Base-by-base conservation (phyloP, 1,140 invertebrate species). In the Charaxes varanes region DNA sequence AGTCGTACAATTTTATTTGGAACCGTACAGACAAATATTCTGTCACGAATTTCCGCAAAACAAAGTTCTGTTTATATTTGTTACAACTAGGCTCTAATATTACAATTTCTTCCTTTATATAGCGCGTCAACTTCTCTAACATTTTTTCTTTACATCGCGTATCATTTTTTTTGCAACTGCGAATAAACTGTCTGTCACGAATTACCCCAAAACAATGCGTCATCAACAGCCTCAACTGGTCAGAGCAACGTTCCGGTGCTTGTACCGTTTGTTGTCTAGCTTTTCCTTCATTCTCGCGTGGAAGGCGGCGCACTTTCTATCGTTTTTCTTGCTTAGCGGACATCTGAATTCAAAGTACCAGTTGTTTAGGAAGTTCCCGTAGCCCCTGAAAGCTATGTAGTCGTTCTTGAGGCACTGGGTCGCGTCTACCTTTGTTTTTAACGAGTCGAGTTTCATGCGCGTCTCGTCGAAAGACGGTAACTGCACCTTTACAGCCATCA, bases 311-410 rank as follows among this genome's bases (percentile, higher is more conserved):
- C 70, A 74, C 19, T 46, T 60, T 11, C n/a, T 51, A 35, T 66
- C 66, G 11, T 32, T 41, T 12, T 66, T 68, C 52, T 74, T 78
- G 31, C 59, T 71, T 19, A 53, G 38, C 0, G 68, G 65, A 58
- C 73, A 80, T 27, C 60, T 67, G 42, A 80, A 69, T 49, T 76
- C 69, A 1, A 34, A 53, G 32, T 68, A 65, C 79, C 79, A 83
- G 35, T 79, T 80, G 47, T 79, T 70, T 3, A 79, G 41, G 21
- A 79, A 40, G 34, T 80, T 83, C 1, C 63, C 64, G 37, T 80
- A 83, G 2, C 62, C 70, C 42, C 76, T 68, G 17, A 79, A 68
- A 4, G 72, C 64, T 8, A 76, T 77, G 37, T 66, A 70, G 35
- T 82, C 78, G 19, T 80, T 66, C 24, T 70, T 72, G 2, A 76